Evolutionary conservation across 1,140 invertebrate genomes (phyloP).

Genomic region (Drosophila funebris): DNA sequence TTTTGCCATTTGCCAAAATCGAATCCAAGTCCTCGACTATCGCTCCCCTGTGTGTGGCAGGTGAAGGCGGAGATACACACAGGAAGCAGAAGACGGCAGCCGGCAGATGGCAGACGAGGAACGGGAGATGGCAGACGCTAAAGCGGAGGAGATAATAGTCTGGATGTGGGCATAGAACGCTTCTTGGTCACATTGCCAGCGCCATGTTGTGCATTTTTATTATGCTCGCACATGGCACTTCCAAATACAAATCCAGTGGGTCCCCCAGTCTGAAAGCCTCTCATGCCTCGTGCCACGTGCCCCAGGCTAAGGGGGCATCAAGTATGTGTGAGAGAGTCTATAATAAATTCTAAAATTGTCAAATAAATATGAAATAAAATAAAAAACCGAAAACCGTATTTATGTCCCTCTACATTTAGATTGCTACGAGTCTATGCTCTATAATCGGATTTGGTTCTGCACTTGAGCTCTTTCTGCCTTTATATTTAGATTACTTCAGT

Average conservation of each 20-base stretch:
- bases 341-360: slow-evolving; percentile 77
- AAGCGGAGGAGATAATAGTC: too few species aligned
- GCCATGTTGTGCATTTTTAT: slow-evolving; percentile 76
- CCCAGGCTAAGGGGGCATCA: neutral
- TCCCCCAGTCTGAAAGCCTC: neutral
- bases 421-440: slow-evolving; percentile 24
- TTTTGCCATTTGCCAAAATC: slow-evolving; percentile 32
- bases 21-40: neutral
- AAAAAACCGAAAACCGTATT: slow-evolving; percentile 29
- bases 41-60: neutral
- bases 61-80: neutral
- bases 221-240: slow-evolving; percentile 45
- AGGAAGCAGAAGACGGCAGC: neutral
- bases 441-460: slow-evolving; percentile 63
- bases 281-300: neutral
- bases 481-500: slow-evolving; percentile 11
- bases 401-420: slow-evolving; percentile 35
- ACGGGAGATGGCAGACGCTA: neutral
- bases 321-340: slow-evolving; percentile 7
- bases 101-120: too few species aligned
- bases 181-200: slow-evolving; percentile 26
- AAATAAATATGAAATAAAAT: slow-evolving; percentile 56
- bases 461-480: slow-evolving; percentile 30
- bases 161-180: neutral
- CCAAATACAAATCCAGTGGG: neutral